These are phyloP conservation scores for Procambarus clarkii DNA, from an alignment of 1,140 invertebrate species.

Conservation along the genomic window DNA sequence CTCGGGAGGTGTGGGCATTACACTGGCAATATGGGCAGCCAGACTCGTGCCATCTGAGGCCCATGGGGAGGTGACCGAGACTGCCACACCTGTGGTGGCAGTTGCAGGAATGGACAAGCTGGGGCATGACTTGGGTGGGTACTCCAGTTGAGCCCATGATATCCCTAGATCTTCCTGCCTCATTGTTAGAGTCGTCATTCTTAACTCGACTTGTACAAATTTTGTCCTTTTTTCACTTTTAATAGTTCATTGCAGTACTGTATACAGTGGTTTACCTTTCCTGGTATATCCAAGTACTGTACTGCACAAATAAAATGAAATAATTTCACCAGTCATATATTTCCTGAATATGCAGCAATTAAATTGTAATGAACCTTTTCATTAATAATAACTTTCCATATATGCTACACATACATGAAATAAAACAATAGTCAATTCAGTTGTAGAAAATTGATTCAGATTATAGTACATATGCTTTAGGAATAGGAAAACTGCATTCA, in stretches of 20 bases:
- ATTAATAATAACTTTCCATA: too few species aligned
- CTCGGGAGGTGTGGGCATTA: conserved; percentile 53
- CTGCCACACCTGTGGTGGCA: not conserved
- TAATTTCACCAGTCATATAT: too few species aligned
- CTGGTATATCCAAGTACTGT: too few species aligned
- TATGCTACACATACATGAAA: too few species aligned
- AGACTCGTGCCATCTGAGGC: conserved; percentile 12
- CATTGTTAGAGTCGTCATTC: conserved; percentile 31
- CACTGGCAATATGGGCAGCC: conserved; percentile 47
- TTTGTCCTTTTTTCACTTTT: conserved; percentile 28
- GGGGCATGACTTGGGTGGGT: conserved; percentile 26
- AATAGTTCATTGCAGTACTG: conserved; percentile 3
- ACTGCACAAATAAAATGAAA: too few species aligned
- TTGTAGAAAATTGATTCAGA: too few species aligned
- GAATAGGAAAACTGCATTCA: too few species aligned
- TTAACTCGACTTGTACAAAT: conserved; percentile 5
- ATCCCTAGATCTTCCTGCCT: conserved; percentile 26
- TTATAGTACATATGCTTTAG: too few species aligned
- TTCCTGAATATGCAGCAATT: too few species aligned
- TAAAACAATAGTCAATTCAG: too few species aligned
- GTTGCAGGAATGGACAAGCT: conserved; percentile 17
- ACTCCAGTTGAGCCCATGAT: conserved; percentile 46
- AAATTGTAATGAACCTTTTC: too few species aligned
- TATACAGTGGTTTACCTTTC: too few species aligned
- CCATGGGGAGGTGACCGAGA: conserved; percentile 18